Evolutionary conservation across 2,113 vertebrate genomes (phyloP), one percentile per base, ranked within the genome.

Genomic region (Hippocampus comes): DNA sequence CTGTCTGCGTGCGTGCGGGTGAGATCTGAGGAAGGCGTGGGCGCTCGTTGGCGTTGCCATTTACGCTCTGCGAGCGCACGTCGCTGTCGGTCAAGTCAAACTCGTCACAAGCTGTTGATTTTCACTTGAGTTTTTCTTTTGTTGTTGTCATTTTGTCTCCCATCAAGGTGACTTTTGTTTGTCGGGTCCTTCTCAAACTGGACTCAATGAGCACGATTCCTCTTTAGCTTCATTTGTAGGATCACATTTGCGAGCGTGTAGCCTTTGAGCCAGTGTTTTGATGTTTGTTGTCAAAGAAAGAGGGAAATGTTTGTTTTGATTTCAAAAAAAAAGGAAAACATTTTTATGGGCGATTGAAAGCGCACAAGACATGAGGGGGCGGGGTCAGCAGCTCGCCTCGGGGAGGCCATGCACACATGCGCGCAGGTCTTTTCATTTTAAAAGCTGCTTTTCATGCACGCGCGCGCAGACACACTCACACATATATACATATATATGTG

Each of bases 361-460:
- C 79, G 70, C 72, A 81, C 80, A 82, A 82, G 81, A 82, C 83
- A 71, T 78, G 87, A 85, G 87, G 81, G 70, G 86, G 86, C 79
- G 87, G 86, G 82, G 80, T 76, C 85, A 87, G 74, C 49, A 23
- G 76, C 68, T 77, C 6, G 80, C 87, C 85, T 80, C 71, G 0
- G 83, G 85, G 78, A 30, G 25, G 71, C 59, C 55, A 46, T 51
- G 27, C 30, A 66, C 68, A 70, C 67, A 65, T n/a, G 55, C 14
- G 9, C 56, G 60, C 68, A 61, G 74, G 64, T 63, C 53, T 84
- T 78, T 73, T 61, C 68, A 72, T 34, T 85, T 82, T 87, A 78
- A 86, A 88, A 88, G 82, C 82, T 20, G 70, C 23, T 57, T 75
- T 82, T 71, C 67, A 69, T 70, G 68, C 73, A 6, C 5, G 30